Conservation (phyloP, 2,113 vertebrate species). For the Ciconia maguari region DNA sequence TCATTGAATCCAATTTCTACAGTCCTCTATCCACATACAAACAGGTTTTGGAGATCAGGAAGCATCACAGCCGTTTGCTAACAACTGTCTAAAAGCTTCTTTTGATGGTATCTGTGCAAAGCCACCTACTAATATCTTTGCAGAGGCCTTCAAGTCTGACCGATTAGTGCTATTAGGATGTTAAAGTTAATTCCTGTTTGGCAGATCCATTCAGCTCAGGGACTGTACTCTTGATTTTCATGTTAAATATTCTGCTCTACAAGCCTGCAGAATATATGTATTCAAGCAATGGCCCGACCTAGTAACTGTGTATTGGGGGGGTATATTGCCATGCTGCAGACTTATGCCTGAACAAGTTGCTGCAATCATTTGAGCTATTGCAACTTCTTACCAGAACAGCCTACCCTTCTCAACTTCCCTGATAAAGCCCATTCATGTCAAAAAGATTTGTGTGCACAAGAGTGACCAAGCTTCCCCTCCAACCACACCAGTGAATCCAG, state of each 20-base stretch:
- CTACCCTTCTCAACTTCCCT: neutral
- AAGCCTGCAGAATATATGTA: neutral
- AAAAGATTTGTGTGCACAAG: neutral
- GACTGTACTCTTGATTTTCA: neutral
- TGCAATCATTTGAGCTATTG: too few relatives aligned
- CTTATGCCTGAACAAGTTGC: neutral
- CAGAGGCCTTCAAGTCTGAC: neutral
- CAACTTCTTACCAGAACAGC: neutral
- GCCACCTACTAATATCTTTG: neutral
- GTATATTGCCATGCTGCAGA: neutral
- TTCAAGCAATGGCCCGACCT: rapidly evolving
- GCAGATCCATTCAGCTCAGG: neutral
- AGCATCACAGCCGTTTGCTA: neutral
- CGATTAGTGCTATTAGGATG: neutral
- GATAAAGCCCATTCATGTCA: neutral
- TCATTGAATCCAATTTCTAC: neutral
- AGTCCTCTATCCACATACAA: neutral
- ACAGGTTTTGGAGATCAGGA: neutral
- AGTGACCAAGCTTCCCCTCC: neutral
- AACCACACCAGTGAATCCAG: neutral
- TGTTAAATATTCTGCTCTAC: neutral
- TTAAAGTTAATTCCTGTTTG: neutral
- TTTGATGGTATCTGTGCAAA: neutral
- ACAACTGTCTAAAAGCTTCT: neutral
- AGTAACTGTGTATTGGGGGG: neutral